phyloP scores from a whole-genome alignment of 2,888 invertebrate species.

The Drosophila atroscutellata region DNA sequence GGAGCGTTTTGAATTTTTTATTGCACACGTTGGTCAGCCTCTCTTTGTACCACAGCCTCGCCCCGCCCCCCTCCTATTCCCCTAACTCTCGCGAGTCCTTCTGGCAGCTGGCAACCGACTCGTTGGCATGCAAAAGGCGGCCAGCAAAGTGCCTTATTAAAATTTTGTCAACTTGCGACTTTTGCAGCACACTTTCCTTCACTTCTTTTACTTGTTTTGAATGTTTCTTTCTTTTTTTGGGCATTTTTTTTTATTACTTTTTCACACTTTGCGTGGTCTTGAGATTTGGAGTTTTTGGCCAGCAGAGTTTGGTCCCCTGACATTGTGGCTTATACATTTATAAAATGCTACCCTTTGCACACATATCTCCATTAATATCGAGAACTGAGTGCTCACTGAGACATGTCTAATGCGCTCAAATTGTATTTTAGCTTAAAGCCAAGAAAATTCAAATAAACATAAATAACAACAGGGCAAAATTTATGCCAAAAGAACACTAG shows the following conservation, averaged over 20 bases:
- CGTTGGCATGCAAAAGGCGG: conserved; percentile 72
- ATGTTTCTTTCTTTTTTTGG: not conserved
- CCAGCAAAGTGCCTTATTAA: conserved; percentile 77
- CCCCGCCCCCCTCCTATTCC: not conserved
- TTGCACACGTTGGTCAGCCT: conserved; percentile 63
- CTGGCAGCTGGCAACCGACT: conserved; percentile 59
- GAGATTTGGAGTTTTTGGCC: conserved; percentile 33
- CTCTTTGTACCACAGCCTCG: not conserved
- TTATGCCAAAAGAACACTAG: not conserved
- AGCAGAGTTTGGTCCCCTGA: conserved; percentile 48
- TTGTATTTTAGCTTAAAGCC: conserved; percentile 14
- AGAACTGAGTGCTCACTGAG: not conserved
- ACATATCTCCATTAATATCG: conserved; percentile 10
- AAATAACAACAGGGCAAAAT: not conserved
- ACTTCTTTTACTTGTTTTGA: conserved; percentile 9
- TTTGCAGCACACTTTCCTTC: conserved; percentile 35
- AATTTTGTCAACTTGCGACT: conserved; percentile 77
- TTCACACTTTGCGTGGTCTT: conserved; percentile 54
- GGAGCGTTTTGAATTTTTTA: conserved; percentile 85
- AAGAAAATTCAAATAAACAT: not conserved
- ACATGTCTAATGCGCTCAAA: conserved; percentile 13
- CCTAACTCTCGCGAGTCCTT: conserved; percentile 3
- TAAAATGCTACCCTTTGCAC: conserved; percentile 31
- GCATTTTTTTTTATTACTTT: conserved; percentile 57
- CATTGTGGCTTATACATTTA: conserved; percentile 65